Conservation (phyloP, 2,797 vertebrate genomes). For the Pelochelys cantorii region DNA sequence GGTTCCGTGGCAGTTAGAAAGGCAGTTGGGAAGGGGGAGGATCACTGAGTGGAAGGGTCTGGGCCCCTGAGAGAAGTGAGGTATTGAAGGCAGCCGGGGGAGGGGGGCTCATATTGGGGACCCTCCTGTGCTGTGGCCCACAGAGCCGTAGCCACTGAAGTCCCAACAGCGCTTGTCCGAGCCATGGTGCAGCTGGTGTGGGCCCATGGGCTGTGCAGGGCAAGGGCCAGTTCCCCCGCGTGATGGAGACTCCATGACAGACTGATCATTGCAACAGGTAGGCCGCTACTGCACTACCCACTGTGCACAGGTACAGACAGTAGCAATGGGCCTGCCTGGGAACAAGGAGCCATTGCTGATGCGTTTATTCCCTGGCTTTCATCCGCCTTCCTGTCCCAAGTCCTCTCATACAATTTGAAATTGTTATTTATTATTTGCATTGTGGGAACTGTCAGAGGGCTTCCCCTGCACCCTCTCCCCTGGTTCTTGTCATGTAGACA, state of each 20-base stretch:
- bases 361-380: neutral
- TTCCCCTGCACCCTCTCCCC: no score
- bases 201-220: fast-evolving
- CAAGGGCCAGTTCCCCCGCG: neutral
- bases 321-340: neutral
- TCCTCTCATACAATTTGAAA: neutral
- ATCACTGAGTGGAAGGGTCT: neutral
- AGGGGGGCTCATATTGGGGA: neutral
- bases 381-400: neutral
- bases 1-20: neutral
- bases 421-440: neutral
- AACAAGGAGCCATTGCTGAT: neutral
- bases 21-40: neutral
- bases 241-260: neutral
- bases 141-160: neutral
- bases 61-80: neutral
- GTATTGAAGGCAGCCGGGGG: neutral
- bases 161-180: neutral
- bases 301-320: neutral
- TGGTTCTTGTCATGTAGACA: no score
- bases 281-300: neutral
- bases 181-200: neutral
- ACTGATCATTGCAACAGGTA: neutral
- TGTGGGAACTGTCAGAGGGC: neutral
- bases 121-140: neutral